Evolutionary conservation across 2,888 invertebrate species (phyloP), one percentile per base, ranked within the genome.

Genomic region (Coelopa pilipes): DNA sequence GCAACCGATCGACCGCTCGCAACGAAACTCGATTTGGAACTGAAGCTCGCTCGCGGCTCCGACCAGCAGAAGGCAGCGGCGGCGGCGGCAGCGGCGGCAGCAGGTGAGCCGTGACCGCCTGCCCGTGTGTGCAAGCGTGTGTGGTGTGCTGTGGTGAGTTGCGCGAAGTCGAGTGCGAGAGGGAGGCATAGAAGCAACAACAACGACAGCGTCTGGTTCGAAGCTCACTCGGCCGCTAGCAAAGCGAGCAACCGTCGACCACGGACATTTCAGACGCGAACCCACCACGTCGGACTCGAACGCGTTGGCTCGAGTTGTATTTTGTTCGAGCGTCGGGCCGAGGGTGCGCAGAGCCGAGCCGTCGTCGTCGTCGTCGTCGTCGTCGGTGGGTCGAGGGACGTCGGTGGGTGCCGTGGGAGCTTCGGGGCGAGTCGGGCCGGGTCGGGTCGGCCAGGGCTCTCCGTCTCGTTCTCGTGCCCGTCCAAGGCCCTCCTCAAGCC

Each of bases 1-100:
- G 4, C 34, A 34, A 34, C 34, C 19, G 12, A 1, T 55, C 21
- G 5, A 73, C 68, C 68, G 62, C 60, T 45, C 68, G 45, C 62
- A 13, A 68, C 34, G 62, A 73, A 68, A 50, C 62, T 68, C 73
- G 62, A 68, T 53, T 68, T 68, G 53, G 11, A 62, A 73, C 73
- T 73, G 62, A 73, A 68, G 53, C 62, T 24, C 13, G 34, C 24
- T 11, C 15, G 7, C 50, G 60, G 68, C 68, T 62, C 60, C 55
- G 21, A 60, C 15, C 62, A 49, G 15, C 13, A 49, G 17, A 21
- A 46, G 50, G 47, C 60, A 70, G 49, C 60, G 60, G 47, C n/a
- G n/a, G n/a, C n/a, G n/a, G n/a, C n/a, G n/a, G n/a, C 24, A 55
- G 68, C 53, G 24, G 34, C 13, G 50, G 47, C 65, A 65, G 65